Percentiles rank a stretch among this genome's conserved stretches.
phyloP scores from a whole-genome alignment of 1,140 invertebrate genomes.

The Drosophila persimilis region DNA sequence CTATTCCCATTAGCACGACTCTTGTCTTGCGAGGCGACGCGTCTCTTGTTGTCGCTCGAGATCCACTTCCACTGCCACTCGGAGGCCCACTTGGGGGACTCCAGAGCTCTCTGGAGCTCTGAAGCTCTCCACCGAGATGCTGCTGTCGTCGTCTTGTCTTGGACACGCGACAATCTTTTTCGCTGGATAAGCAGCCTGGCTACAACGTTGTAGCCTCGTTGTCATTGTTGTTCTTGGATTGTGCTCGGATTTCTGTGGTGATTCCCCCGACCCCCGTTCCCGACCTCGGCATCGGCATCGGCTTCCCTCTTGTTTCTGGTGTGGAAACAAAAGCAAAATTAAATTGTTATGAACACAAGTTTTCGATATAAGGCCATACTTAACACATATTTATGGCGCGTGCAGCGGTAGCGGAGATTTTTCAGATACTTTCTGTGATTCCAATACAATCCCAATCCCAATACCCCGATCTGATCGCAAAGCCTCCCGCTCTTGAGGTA shows the following conservation, averaged over 20 bases:
- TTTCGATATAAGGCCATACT: slow-evolving; percentile 76
- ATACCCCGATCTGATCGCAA: neutral
- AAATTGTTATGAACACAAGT: slow-evolving; percentile 81
- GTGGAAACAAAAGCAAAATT: slow-evolving; percentile 77
- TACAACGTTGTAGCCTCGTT: slow-evolving; percentile 37
- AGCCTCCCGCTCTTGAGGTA: neutral
- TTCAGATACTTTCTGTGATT: slow-evolving; percentile 60
- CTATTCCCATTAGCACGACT: slow-evolving; percentile 80
- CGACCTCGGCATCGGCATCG: neutral
- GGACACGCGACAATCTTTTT: slow-evolving; percentile 77
- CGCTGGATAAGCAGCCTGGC: slow-evolving; percentile 4
- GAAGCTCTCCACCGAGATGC: slow-evolving; percentile 8
- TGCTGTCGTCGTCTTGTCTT: slow-evolving; percentile 63
- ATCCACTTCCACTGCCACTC: slow-evolving; percentile 35
- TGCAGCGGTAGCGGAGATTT: slow-evolving; percentile 76
- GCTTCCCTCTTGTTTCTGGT: slow-evolving; percentile 13
- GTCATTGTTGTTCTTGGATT: slow-evolving; percentile 40
- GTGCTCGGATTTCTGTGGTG: slow-evolving; percentile 2
- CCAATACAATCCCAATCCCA: slow-evolving; percentile 2
- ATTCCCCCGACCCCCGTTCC: neutral
- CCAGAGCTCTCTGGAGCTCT: neutral
- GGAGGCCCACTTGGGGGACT: too few species aligned
- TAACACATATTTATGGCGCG: slow-evolving; percentile 81
- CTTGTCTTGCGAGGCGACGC: slow-evolving; percentile 57
- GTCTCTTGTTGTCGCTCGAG: slow-evolving; percentile 30